These are phyloP conservation scores for Eonycteris spelaea DNA, from an alignment of 2,113 vertebrate genomes.

Conservation along the genomic window DNA sequence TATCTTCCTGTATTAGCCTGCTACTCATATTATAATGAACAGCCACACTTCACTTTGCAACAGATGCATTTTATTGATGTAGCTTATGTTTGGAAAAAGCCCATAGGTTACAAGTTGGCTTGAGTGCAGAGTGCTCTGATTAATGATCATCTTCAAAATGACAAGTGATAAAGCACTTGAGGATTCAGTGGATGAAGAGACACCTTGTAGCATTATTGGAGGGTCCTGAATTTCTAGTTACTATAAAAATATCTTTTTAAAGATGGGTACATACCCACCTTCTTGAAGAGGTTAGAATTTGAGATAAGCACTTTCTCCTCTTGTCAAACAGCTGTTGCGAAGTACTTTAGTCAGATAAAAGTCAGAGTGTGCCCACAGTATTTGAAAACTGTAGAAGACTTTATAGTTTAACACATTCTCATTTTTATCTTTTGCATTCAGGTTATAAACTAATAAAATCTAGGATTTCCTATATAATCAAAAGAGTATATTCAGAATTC, in stretches of 20 bases:
- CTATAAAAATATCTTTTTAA: neutral
- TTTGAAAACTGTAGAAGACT: neutral
- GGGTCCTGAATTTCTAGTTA: neutral
- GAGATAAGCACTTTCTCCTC: neutral
- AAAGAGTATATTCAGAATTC: neutral
- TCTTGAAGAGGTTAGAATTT: neutral
- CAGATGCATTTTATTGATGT: slow-evolving; percentile 59
- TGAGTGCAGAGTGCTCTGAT: slow-evolving; percentile 54
- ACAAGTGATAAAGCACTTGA: slow-evolving; percentile 40
- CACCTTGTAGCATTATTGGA: neutral
- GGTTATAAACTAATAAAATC: neutral
- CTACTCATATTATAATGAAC: slow-evolving; percentile 31
- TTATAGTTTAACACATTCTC: neutral
- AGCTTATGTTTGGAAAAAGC: slow-evolving; percentile 43
- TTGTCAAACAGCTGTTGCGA: neutral
- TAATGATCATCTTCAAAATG: slow-evolving; percentile 44
- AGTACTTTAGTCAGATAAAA: neutral
- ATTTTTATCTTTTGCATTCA: slow-evolving; percentile 22
- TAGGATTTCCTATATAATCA: neutral
- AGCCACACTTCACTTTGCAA: neutral
- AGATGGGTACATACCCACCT: neutral
- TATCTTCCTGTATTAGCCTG: slow-evolving; percentile 32
- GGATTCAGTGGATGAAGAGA: neutral
- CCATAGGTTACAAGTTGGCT: slow-evolving; percentile 38
- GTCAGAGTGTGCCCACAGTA: neutral